Evolutionary conservation across 2,113 vertebrate genomes (phyloP), one percentile per base, ranked within the genome.

Genomic region (Hydropotes inermis): DNA sequence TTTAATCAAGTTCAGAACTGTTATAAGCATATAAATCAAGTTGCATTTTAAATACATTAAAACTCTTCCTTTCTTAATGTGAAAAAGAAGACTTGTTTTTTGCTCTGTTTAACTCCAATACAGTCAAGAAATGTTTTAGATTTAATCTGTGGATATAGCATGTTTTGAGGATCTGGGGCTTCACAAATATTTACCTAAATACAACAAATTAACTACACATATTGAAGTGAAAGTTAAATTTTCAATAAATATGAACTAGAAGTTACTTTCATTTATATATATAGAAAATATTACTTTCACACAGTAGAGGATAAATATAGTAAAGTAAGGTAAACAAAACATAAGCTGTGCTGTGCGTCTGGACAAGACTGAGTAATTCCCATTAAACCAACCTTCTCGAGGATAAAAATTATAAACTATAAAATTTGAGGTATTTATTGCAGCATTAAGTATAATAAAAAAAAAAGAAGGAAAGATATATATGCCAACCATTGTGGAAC

Each of bases 1-100:
- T 97, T 98, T 96, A 98, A 89, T 98, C 87, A 97, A 98, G 76
- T 87, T 97, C 95, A 98, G 81, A 96, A 85, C 78, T 33, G 3
- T 92, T 97, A 58, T 79, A 97, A 97, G 87, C 57, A 97, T 95
- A 95, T n/a, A 98, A 97, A 98, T 97, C 96, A 89, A 86, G 0
- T 0, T 57, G 36, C 8, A 28, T 82, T 98, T 98, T 94, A 92
- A 97, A 97, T 93, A 97, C 45, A 97, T 76, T 90, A 95, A 97
- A 98, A 97, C 84, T 96, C 50, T 94, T 96, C 10, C 54, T 95
- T 97, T 92, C 82, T 97, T 92, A 98, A 95, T 55, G 87, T 25
- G 94, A 81, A 96, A 94, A 98, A 94, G 57, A 74, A 16, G 3
- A 8, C 57, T 61, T 67, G 55, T 58, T 97, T 84, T 61, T 58